A percentile compares a stretch with the other conserved stretches of the same genome.
These are phyloP conservation scores for Nansenia antarctica DNA, from an alignment of 2,113 vertebrate species.

Conservation along the genomic window DNA sequence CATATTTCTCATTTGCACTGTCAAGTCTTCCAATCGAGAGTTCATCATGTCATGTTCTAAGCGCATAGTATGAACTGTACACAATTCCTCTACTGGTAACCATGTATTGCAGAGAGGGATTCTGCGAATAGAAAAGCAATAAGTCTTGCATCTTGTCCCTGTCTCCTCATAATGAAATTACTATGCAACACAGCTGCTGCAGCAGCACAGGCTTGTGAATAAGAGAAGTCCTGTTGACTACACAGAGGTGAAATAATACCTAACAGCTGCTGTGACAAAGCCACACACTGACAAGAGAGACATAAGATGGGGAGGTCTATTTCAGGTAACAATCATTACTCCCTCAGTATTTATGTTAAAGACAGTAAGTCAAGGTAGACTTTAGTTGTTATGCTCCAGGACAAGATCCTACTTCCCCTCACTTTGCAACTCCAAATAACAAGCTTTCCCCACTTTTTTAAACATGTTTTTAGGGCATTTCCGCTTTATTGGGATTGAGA, in stretches of 20 bases:
- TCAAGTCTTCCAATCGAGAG: background rate
- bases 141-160: conserved; percentile 36
- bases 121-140: conserved; percentile 39
- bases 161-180: conserved; percentile 57
- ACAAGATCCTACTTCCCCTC: too few relatives aligned
- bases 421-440: too few relatives aligned
- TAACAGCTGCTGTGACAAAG: conserved; percentile 24
- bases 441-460: too few relatives aligned
- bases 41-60: background rate
- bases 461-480: too few relatives aligned
- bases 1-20: conserved; percentile 25
- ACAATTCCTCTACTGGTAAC: conserved; percentile 7
- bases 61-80: conserved; percentile 10
- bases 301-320: too few relatives aligned
- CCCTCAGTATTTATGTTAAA: too few relatives aligned
- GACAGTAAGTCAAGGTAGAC: too few relatives aligned
- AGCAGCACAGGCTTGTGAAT: conserved; percentile 29
- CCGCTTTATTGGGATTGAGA: too few relatives aligned
- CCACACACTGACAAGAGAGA: background rate
- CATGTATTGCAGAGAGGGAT: conserved; percentile 11
- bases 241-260: conserved; percentile 25
- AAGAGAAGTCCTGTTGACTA: conserved; percentile 50
- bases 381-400: too few relatives aligned
- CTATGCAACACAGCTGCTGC: conserved; percentile 47
- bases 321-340: too few relatives aligned